Conservation (phyloP, 2,888 invertebrate species). For the Chalcosyrphus nemorum region DNA sequence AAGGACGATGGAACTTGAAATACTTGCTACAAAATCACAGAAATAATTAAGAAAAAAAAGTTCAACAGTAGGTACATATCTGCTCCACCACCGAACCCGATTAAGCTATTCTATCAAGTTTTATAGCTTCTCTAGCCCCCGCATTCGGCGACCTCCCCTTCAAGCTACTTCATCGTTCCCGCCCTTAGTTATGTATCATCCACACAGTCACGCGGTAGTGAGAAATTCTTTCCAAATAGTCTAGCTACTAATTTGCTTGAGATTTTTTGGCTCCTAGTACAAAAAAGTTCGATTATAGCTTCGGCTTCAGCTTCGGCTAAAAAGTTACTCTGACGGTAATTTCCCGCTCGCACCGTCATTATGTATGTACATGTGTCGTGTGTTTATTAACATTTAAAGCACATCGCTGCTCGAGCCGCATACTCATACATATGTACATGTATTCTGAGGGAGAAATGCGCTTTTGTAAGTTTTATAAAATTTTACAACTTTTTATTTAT, state of each 20-base stretch:
- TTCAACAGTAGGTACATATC: neutral
- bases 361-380: conserved; percentile 56
- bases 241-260: conserved; percentile 80
- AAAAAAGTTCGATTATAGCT: conserved; percentile 81
- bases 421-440: neutral
- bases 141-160: neutral
- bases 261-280: conserved; percentile 81
- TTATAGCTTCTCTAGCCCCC: conserved; percentile 48
- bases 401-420: conserved; percentile 42
- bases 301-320: conserved; percentile 78
- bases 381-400: conserved; percentile 58
- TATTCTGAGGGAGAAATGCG: conserved; percentile 64
- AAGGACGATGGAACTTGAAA: too few relatives aligned
- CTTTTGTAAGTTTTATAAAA: conserved; percentile 69
- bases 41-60: too few relatives aligned
- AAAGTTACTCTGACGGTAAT: conserved; percentile 73
- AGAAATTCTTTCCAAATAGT: conserved; percentile 64
- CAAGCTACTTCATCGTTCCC: neutral
- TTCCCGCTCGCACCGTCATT: conserved; percentile 64
- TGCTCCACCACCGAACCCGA: neutral
- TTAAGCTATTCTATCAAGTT: conserved; percentile 32
- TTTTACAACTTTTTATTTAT: conserved; percentile 69
- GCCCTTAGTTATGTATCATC: conserved; percentile 32
- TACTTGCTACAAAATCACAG: too few relatives aligned
- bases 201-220: conserved; percentile 48